phyloP scores from a whole-genome alignment of 1,140 invertebrate species.

The Notospermus geniculatus region DNA sequence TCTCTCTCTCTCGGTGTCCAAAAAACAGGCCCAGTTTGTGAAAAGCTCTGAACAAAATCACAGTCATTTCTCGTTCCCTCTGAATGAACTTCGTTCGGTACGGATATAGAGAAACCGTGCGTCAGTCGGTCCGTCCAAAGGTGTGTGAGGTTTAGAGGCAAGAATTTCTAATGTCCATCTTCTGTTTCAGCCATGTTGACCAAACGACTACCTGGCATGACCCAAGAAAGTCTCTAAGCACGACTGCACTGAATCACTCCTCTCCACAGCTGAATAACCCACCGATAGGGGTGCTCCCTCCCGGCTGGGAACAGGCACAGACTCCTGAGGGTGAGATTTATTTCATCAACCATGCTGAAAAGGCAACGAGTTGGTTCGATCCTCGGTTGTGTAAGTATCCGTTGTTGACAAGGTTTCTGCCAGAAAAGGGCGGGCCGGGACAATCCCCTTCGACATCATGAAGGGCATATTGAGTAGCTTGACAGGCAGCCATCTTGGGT shows the following conservation, averaged over 20 bases:
- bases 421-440: no score
- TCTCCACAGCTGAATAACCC: constrained; percentile 21
- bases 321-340: constrained; percentile 93
- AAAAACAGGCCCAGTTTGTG: no score
- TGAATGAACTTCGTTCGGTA: no score
- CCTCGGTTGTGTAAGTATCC: constrained; percentile 51
- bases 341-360: constrained; percentile 75
- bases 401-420: neutral
- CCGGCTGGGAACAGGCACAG: constrained; percentile 92
- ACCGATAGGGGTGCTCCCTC: constrained; percentile 68
- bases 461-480: no score
- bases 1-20: no score
- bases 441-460: no score
- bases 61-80: no score
- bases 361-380: constrained; percentile 54
- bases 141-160: no score
- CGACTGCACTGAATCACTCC: constrained; percentile 41
- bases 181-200: constrained; percentile 80
- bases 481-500: no score
- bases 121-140: no score
- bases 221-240: constrained; percentile 80
- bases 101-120: no score
- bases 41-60: no score
- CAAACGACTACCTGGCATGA: constrained; percentile 96
- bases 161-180: constrained; percentile 10